Base-by-base conservation (phyloP, 2,797 vertebrate genomes). In the Enteromius fasciolatus region DNA sequence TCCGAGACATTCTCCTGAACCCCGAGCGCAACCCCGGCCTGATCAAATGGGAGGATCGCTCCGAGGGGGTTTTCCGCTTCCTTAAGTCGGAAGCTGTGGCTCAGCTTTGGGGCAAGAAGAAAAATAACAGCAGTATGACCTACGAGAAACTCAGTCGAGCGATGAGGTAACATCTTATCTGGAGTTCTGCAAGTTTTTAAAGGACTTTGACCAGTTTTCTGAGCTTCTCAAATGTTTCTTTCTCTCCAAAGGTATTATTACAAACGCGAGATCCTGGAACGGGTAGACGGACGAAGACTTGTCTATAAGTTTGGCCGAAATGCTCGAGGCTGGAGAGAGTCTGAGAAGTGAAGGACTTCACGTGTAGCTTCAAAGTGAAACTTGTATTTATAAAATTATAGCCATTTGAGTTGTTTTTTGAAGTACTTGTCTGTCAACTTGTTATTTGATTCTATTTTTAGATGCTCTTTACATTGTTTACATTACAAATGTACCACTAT, bases 221-320 rank as follows among this genome's bases (percentile, higher is more conserved):
- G 12, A 75, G 39, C 23, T 64, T 15, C 41, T 77, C 15, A 48
- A 36, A 14, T 70, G 28, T 36, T 63, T 59, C 8, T 67, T 4
- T 73, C 46, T n/a, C 46, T 77, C 39, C 11, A 14, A 63, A 99
- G 98, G 93, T 99, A 99, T 87, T 99, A 99, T 90, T 99, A 99
- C 91, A 99, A 99, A 92, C 93, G 97, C 85, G 98, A 98, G 91
- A 99, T 99, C 89, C 91, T 99, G 84, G 98, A 99, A 36, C 96
- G 98, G 1, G 98, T 99, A 77, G 98, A 99, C 25, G 98, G 98
- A 81, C 96, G 98, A 74, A 94, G 98, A 87, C 93, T 99, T 86
- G 98, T 99, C 83, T 99, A 99, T 91, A 99, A 99, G 93, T 99
- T 99, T 91, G 98, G 98, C 89, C 96, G 95, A 83, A 99, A 98